Evolutionary conservation across 2,113 vertebrate species (phyloP), one percentile per base, ranked within the genome.

Genomic region (Polypterus bichir): DNA sequence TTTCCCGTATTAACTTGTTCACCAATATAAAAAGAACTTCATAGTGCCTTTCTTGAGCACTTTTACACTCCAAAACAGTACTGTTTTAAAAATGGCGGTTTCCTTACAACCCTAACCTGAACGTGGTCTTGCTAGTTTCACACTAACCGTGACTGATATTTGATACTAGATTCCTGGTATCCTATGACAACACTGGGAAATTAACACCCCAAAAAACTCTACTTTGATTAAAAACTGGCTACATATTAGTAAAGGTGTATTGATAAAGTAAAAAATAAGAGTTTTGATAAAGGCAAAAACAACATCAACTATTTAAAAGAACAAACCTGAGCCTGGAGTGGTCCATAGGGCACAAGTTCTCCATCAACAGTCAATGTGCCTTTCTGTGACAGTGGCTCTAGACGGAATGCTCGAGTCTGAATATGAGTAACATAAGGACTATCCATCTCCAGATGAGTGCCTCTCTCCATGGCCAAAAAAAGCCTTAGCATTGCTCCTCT

Each of bases 301-400:
- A 52, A 4, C 3, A 52, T 52, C 51, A 52, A 44, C 11, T 47
- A 1, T 47, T 4, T 2, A 3, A 45, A 45, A 7, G 46, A 52
- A 58, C 77, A 74, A 49, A 94, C 72, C 83, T 95, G 91, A 1
- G 88, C 92, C 77, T 95, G 92, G 27, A 95, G 68, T 0, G 91
- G 89, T 48, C 92, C 92, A 1, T 92, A 93, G 48, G 91, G 90
- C 60, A 94, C 89, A 62, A 86, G 73, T 64, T 95, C 92, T 3
- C 92, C 92, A 0, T 95, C 92, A 66, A 95, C 89, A 0, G 92
- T 94, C 48, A 95, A 79, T 9, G 91, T 85, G 4, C 92, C 92
- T 4, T 85, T 79, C 2, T 77, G 52, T 0, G 89, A 91, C 27
- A 95, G 86, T 0, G 92, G 92, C 71, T 92, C 90, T 46, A 95